phyloP scores from a whole-genome alignment of 2,113 vertebrate species.

The Chlorodrepanis virens region DNA sequence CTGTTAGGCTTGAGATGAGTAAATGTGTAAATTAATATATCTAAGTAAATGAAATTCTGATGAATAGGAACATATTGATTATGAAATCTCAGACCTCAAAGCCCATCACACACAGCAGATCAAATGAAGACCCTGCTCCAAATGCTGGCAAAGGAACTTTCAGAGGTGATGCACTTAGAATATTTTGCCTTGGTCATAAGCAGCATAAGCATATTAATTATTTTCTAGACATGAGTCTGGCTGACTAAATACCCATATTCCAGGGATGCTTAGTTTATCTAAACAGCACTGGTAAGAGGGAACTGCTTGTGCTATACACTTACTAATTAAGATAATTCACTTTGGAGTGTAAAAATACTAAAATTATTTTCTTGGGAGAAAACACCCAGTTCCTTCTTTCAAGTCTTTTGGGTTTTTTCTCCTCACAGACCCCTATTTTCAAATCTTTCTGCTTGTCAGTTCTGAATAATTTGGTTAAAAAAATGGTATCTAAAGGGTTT shows the following conservation, averaged over 20 bases:
- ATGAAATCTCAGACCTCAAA: neutral
- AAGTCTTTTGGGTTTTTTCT: neutral
- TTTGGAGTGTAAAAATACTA: neutral
- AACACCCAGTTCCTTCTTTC: neutral
- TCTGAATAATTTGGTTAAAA: constrained; percentile 44
- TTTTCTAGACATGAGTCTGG: neutral
- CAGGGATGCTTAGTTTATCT: neutral
- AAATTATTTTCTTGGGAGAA: neutral
- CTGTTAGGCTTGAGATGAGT: neutral
- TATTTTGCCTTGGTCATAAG: neutral
- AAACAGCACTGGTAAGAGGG: neutral
- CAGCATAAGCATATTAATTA: neutral
- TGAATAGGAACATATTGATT: neutral
- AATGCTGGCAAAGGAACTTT: neutral
- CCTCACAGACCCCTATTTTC: neutral
- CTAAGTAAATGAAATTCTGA: neutral
- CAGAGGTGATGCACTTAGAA: neutral
- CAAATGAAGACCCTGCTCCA: neutral
- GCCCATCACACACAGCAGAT: neutral
- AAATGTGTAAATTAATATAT: neutral
- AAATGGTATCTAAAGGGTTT: constrained; percentile 43
- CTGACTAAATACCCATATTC: neutral
- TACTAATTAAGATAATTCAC: neutral
- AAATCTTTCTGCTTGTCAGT: constrained; percentile 2
- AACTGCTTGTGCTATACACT: neutral